Evolutionary conservation across 2,113 vertebrate species (phyloP).

Genomic region (mouse (Mus musculus)): GRCm39 chr9:49649001-49649500

Average conservation of each 20-base stretch:
- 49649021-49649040: background rate
- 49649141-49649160: background rate
- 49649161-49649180: background rate
- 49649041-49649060: background rate
- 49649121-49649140: background rate
- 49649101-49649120: background rate
- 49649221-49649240: background rate
- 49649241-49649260: background rate
- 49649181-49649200: background rate
- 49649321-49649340: background rate
- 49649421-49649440: background rate
- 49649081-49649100: background rate
- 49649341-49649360: background rate
- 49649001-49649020: background rate
- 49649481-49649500: background rate
- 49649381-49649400: background rate
- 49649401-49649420: background rate
- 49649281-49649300: background rate
- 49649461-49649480: background rate
- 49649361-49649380: conserved; percentile 49
- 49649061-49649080: background rate
- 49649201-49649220: background rate
- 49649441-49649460: background rate
- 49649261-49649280: background rate
- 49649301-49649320: background rate